Evolutionary conservation across 2,113 vertebrate genomes (phyloP), one percentile per base, ranked within the genome.

Genomic region (Herpetotheres cachinnans): DNA sequence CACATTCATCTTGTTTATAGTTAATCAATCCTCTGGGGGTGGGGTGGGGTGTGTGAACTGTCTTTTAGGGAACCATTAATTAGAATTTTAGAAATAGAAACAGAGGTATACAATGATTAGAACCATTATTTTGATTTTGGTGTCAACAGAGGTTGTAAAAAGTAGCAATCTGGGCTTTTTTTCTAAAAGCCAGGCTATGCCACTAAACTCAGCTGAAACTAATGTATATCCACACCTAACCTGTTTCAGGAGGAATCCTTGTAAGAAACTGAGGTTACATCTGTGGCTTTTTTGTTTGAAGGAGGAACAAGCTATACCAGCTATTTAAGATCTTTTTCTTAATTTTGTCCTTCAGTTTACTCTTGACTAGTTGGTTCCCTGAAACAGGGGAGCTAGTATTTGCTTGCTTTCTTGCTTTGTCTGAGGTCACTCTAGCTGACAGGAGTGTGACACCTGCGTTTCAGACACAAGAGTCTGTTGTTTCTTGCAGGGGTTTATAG

Each of bases 1-100:
- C 95, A 89, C 49, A n/a, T 93, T 90, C 10, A n/a, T 89, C 46
- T 94, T 93, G 38, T 83, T 91, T 91, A 56, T 49, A 63, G 50
- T 63, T 78, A 80, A 78, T 26, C 30, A 47, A 1, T 82, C 19
- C 40, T 6, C 0, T 6, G 42, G 47, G 47, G 9, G 13, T 19
- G 27, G 9, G 3, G 13, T 2, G 2, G 2, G 12, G 6, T n/a
- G 6, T 0, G 3, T 55, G 62, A 86, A 2, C 46, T 85, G 24
- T 52, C 34, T 86, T 76, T 47, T 71, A 62, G 32, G 63, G 40
- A 91, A 46, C 7, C 5, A 15, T 69, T 85, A 42, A 52, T 93
- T 65, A 50, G 22, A 54, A 58, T 71, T 89, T 82, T 76, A 76
- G 47, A 72, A 47, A 20, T 85, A 49, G 61, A 74, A 80, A 70